phyloP scores from a whole-genome alignment of 1,140 invertebrate species.

The Calliphora vicina region DNA sequence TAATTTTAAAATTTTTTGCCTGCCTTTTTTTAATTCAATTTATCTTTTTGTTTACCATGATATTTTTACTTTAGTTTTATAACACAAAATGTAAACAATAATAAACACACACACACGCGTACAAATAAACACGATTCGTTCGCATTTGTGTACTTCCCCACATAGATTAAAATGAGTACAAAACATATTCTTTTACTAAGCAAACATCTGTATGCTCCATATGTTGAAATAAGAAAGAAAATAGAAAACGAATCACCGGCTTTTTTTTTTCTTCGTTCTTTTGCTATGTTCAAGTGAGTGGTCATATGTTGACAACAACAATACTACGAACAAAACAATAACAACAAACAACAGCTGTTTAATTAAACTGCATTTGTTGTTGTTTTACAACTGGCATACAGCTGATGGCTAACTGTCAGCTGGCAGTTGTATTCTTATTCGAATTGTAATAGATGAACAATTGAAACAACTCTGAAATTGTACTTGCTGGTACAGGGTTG shows the following conservation, averaged over 20 bases:
- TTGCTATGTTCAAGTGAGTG: no score
- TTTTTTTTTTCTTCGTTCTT: background rate
- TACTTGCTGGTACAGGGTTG: background rate
- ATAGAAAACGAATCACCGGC: conserved; percentile 17
- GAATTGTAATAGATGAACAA: background rate
- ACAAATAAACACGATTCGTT: background rate
- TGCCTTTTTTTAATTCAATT: no score
- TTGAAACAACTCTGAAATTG: background rate
- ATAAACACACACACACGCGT: no score
- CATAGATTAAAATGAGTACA: background rate
- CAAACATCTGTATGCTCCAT: background rate
- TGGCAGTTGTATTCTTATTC: background rate
- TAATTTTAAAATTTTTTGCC: no score
- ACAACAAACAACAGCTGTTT: background rate
- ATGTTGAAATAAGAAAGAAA: background rate
- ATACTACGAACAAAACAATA: background rate
- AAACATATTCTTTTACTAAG: background rate
- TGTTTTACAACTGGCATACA: background rate
- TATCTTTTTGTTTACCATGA: no score
- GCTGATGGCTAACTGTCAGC: background rate
- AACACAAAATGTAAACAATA: no score
- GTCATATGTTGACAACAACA: background rate
- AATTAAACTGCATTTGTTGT: background rate
- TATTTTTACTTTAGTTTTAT: no score
- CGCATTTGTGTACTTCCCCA: background rate